Conservation (phyloP, 2,797 vertebrate species). For the Danio albolineatus region DNA sequence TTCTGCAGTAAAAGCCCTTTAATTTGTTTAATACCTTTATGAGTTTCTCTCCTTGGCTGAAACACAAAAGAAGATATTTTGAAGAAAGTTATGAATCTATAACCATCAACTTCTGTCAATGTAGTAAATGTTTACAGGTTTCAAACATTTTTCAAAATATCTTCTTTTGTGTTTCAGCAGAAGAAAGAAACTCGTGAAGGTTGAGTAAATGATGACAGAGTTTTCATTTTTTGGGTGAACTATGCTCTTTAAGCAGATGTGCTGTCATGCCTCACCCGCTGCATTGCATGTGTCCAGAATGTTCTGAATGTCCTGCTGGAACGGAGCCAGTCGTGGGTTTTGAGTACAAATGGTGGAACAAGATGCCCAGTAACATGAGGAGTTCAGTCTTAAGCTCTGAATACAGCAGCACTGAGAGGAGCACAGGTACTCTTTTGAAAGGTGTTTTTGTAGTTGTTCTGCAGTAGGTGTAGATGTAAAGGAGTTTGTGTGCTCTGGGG, state of each 20-base stretch:
- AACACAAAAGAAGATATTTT: too few species aligned
- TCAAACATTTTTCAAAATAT: too few species aligned
- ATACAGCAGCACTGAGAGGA: slow-evolving; percentile 82
- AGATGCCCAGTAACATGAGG: slow-evolving; percentile 90
- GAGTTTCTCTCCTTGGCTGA: too few species aligned
- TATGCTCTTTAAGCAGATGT: too few species aligned
- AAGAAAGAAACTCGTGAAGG: too few species aligned
- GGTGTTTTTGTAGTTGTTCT: background rate
- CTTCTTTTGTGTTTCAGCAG: too few species aligned
- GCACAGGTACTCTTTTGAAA: slow-evolving; percentile 78
- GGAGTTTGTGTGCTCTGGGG: background rate
- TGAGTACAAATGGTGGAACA: slow-evolving; percentile 99
- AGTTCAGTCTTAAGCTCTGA: slow-evolving; percentile 81
- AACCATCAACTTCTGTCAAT: too few species aligned
- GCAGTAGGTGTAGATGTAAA: background rate
- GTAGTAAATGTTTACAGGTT: too few species aligned
- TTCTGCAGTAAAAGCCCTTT: too few species aligned
- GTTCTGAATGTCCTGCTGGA: slow-evolving; percentile 86
- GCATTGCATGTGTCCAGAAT: slow-evolving; percentile 74
- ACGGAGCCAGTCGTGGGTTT: slow-evolving; percentile 87
- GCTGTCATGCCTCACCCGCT: background rate
- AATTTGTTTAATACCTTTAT: too few species aligned
- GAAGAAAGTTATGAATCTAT: too few species aligned
- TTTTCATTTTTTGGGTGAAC: background rate
- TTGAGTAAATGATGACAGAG: background rate